Percentiles rank a stretch among this genome's conserved stretches.
Evolutionary conservation across 2,797 vertebrate genomes (phyloP).

Genomic region (Vespertilio murinus): DNA sequence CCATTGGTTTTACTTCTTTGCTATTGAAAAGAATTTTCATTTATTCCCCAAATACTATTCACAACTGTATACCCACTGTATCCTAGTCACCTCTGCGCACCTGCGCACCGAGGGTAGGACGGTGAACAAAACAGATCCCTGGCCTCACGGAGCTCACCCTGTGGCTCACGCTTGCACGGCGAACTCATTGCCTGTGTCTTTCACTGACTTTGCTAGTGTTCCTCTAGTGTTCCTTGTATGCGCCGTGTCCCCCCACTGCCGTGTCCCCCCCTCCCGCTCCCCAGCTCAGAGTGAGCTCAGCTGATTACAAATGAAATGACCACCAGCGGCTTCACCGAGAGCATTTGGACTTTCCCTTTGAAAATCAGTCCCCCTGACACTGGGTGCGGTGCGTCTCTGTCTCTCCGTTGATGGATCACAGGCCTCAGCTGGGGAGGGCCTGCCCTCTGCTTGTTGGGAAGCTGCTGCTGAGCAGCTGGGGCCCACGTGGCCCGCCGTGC

Average conservation of each 20-base stretch:
- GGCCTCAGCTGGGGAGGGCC: background rate
- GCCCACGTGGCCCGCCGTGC: no score
- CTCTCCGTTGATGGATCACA: background rate
- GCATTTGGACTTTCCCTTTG: background rate
- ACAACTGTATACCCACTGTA: background rate
- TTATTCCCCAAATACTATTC: background rate
- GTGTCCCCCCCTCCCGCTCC: background rate
- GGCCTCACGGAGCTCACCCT: background rate
- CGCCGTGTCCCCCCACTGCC: background rate
- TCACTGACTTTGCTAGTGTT: background rate
- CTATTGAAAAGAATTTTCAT: background rate
- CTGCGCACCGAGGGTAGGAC: background rate
- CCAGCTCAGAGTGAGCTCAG: background rate
- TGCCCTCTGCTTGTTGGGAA: background rate
- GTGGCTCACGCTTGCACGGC: background rate
- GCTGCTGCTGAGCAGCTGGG: background rate
- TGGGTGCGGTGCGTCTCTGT: background rate
- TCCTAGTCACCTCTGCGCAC: background rate
- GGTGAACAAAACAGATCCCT: background rate
- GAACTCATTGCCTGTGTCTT: background rate
- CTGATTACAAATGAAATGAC: background rate
- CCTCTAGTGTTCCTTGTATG: background rate
- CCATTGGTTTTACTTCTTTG: background rate
- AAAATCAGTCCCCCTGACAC: accelerated
- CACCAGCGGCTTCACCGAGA: background rate